Conservation (phyloP, 2,888 invertebrate genomes). For the Druceiella hillmani region DNA sequence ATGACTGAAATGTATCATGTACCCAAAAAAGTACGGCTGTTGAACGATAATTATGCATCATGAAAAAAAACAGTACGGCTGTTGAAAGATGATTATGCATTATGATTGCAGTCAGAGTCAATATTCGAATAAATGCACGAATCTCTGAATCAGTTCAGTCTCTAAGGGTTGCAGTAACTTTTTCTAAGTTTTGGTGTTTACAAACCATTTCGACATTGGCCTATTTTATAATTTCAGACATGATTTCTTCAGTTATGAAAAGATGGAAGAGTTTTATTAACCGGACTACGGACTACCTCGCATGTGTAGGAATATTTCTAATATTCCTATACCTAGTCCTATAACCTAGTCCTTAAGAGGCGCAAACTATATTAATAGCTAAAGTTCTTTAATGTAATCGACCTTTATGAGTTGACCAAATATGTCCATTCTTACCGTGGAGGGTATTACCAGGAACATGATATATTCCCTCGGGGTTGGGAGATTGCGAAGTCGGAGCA, state of each 20-base stretch:
- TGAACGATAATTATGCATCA: too few relatives aligned
- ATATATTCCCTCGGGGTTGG: background rate
- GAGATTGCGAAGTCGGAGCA: background rate
- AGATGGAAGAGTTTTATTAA: background rate
- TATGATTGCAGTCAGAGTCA: background rate
- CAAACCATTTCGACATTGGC: background rate
- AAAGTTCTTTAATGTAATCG: background rate
- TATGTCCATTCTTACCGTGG: background rate
- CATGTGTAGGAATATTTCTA: too few relatives aligned
- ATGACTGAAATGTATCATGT: too few relatives aligned
- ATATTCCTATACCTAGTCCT: background rate
- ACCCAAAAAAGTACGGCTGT: too few relatives aligned
- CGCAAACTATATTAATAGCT: background rate
- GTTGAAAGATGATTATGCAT: background rate
- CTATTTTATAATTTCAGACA: background rate
- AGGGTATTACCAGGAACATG: background rate
- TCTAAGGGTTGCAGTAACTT: background rate
- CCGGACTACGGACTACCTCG: too few relatives aligned
- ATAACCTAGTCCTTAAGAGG: background rate
- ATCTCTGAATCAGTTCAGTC: background rate
- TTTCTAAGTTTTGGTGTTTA: background rate
- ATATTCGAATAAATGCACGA: background rate
- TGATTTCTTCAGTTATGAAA: constrained; percentile 1
- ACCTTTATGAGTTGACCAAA: background rate
- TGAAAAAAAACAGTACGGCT: too few relatives aligned